Evolutionary conservation across 2,888 invertebrate genomes (phyloP).

Genomic region (Lochmaea crataegi): DNA sequence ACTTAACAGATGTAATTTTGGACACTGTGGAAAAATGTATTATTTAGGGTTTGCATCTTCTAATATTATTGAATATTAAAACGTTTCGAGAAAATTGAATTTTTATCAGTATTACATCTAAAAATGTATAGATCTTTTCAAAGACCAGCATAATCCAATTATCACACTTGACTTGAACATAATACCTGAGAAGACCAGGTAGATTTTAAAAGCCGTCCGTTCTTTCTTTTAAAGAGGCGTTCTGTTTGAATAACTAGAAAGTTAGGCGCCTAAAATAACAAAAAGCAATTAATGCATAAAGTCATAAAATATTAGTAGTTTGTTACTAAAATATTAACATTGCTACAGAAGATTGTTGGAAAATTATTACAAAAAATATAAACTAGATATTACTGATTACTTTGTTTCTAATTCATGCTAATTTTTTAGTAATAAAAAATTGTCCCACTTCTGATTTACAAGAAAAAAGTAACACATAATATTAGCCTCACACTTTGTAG

Average conservation of each 20-base stretch:
- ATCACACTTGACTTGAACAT: slow-evolving; percentile 11
- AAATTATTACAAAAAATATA: no score
- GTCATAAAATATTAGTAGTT: no score
- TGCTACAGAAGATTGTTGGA: no score
- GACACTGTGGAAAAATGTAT: no score
- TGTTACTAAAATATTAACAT: no score
- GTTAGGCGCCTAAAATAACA: neutral
- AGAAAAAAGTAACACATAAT: no score
- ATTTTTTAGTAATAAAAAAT: no score
- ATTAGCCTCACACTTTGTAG: no score
- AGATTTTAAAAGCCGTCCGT: neutral
- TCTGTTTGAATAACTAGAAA: slow-evolving; percentile 1
- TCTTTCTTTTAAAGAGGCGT: neutral
- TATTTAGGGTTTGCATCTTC: neutral
- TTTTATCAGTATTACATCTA: neutral
- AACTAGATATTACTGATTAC: no score
- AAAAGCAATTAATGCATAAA: neutral
- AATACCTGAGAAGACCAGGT: slow-evolving; percentile 5
- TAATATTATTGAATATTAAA: neutral
- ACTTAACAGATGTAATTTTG: no score
- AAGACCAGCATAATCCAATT: slow-evolving; percentile 8
- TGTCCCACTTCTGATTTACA: no score
- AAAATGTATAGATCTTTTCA: neutral
- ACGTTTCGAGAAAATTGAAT: neutral
- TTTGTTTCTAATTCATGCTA: no score